Conservation (phyloP, 2,797 vertebrate genomes). For the Loriculus beryllinus region DNA sequence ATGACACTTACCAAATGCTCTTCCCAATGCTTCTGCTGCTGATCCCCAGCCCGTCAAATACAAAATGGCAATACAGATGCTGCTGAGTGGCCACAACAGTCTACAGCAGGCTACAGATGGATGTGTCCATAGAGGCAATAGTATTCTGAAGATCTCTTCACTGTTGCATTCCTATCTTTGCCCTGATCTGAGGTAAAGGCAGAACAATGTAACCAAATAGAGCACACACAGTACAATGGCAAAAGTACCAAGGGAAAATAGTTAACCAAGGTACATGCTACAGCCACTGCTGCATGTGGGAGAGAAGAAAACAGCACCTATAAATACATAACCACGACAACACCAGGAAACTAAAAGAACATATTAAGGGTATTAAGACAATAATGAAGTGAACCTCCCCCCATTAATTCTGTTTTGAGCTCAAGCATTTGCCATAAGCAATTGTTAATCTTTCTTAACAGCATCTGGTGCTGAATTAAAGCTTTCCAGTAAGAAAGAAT, state of each 20-base stretch:
- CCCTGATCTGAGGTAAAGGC: background rate
- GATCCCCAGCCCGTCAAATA: background rate
- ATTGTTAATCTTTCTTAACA: background rate
- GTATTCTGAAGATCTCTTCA: background rate
- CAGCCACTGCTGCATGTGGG: fast-evolving
- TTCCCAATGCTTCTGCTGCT: background rate
- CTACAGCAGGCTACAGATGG: background rate
- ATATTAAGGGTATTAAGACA: background rate
- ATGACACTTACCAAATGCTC: background rate
- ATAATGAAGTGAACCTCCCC: background rate
- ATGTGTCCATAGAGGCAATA: fast-evolving
- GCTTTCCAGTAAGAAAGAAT: background rate
- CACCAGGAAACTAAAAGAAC: background rate
- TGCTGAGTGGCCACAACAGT: background rate
- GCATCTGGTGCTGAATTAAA: background rate
- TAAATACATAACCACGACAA: background rate
- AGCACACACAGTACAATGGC: background rate
- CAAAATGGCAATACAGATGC: background rate
- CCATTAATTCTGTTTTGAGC: background rate
- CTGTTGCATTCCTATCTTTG: background rate
- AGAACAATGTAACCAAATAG: background rate
- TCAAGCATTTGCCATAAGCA: background rate
- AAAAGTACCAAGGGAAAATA: too few species aligned
- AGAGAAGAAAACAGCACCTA: background rate
- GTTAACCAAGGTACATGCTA: background rate